Evolutionary conservation across 1,140 invertebrate species (phyloP).

Genomic region (Brachionus rubens): DNA sequence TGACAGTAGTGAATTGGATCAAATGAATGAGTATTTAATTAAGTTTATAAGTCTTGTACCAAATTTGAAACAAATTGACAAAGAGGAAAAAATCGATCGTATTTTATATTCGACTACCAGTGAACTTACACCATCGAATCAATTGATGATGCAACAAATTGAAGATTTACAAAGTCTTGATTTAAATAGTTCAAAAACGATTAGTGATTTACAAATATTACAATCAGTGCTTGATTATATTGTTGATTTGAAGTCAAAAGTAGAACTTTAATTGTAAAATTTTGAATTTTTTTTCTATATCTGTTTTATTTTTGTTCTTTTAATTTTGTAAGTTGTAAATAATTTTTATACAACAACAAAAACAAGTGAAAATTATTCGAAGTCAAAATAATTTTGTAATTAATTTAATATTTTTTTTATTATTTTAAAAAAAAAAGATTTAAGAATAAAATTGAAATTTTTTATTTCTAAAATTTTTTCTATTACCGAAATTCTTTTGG

Average conservation of each 20-base stretch:
- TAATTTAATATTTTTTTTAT: slow-evolving; percentile 31
- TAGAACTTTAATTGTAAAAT: neutral
- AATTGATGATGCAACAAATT: too few relatives aligned
- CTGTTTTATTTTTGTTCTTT: neutral
- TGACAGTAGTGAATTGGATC: neutral
- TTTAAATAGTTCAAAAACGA: neutral
- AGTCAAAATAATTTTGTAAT: too few relatives aligned
- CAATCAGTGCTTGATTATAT: slow-evolving; percentile 20
- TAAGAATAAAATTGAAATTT: too few relatives aligned
- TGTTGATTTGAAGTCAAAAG: slow-evolving; percentile 14
- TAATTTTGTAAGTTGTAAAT: too few relatives aligned
- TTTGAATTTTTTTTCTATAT: neutral
- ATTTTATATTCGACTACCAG: slow-evolving; percentile 9
- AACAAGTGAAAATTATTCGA: slow-evolving; percentile 16
- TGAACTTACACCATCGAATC: neutral
- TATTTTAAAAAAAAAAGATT: neutral
- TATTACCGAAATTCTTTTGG: too few relatives aligned
- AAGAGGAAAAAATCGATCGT: slow-evolving; percentile 28
- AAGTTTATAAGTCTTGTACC: slow-evolving; percentile 20
- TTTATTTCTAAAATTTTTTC: too few relatives aligned
- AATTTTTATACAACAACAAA: neutral
- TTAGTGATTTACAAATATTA: slow-evolving; percentile 28
- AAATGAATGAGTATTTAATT: slow-evolving; percentile 20
- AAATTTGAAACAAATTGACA: slow-evolving; percentile 42
- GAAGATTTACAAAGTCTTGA: slow-evolving; percentile 9